These are phyloP conservation scores for Takifugu bimaculatus DNA, from an alignment of 2,113 vertebrate genomes.

Conservation along the genomic window DNA sequence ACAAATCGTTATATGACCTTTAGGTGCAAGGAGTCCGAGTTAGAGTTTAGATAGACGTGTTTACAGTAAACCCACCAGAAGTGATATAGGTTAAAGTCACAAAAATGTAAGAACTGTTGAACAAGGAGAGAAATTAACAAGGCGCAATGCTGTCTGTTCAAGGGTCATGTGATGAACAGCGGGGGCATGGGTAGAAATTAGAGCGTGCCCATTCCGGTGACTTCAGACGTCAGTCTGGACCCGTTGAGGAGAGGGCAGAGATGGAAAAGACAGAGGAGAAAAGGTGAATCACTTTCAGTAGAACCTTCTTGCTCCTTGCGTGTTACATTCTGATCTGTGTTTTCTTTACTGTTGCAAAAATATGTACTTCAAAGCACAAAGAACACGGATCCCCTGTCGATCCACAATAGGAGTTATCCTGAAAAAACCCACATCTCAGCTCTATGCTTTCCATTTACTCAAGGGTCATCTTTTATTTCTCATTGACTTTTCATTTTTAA, in stretches of 20 bases:
- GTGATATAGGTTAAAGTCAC: constrained; percentile 49
- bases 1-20: constrained; percentile 23
- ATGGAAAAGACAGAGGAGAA: constrained; percentile 71
- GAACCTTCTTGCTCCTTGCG: no score
- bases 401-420: no score
- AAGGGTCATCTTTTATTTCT: no score
- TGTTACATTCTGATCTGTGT: no score
- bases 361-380: no score
- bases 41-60: constrained; percentile 45
- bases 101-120: constrained; percentile 60
- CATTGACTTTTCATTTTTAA: no score
- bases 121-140: constrained; percentile 59
- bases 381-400: no score
- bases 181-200: constrained; percentile 80
- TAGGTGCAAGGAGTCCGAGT: constrained; percentile 35
- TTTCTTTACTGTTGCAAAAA: no score
- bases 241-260: constrained; percentile 62
- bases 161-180: constrained; percentile 79
- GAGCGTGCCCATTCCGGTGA: constrained; percentile 95
- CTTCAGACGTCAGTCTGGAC: constrained; percentile 97
- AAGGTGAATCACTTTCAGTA: constrained; percentile 40
- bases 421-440: no score
- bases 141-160: constrained; percentile 76
- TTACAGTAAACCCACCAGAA: constrained; percentile 58
- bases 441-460: no score